Conservation (phyloP, 2,888 invertebrate genomes). For the Nomada ruficornis region DNA sequence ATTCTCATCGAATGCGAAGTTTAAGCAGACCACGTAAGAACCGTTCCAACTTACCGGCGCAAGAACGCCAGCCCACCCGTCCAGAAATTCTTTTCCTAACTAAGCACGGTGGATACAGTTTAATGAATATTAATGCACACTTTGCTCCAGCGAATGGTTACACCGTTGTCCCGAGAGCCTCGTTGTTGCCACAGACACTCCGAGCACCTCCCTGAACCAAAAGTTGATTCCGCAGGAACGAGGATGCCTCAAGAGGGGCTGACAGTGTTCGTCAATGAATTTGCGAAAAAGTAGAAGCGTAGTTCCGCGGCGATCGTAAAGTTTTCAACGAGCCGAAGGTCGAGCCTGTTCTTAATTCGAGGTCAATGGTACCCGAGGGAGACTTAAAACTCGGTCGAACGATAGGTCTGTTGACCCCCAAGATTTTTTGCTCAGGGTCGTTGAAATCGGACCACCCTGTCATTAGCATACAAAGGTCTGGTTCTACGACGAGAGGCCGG, state of each 20-base stretch:
- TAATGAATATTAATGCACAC: conserved; percentile 56
- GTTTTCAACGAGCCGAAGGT: conserved; percentile 62
- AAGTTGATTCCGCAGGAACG: conserved; percentile 43
- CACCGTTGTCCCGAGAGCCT: conserved; percentile 42
- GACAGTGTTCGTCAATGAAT: conserved; percentile 46
- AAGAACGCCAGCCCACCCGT: not conserved
- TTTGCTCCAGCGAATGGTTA: conserved; percentile 41
- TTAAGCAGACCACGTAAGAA: no score
- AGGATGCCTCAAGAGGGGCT: conserved; percentile 12
- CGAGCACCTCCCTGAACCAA: conserved; percentile 1
- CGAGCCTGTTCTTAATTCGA: conserved; percentile 69
- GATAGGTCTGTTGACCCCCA: conserved; percentile 74
- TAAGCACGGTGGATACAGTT: conserved; percentile 25
- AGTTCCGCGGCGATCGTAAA: conserved; percentile 39
- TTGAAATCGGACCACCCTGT: conserved; percentile 77
- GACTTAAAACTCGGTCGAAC: conserved; percentile 70
- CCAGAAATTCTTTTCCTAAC: conserved; percentile 7
- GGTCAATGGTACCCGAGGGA: conserved; percentile 73
- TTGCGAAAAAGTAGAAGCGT: conserved; percentile 23
- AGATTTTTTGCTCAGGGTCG: conserved; percentile 70
- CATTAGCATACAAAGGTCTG: conserved; percentile 77
- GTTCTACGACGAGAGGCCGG: conserved; percentile 54
- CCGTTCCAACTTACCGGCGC: conserved; percentile 9
- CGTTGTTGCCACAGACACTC: conserved; percentile 2
- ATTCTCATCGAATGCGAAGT: no score